Base-by-base conservation (phyloP, 2,888 invertebrate species). In the Antheraea yamamai region DNA sequence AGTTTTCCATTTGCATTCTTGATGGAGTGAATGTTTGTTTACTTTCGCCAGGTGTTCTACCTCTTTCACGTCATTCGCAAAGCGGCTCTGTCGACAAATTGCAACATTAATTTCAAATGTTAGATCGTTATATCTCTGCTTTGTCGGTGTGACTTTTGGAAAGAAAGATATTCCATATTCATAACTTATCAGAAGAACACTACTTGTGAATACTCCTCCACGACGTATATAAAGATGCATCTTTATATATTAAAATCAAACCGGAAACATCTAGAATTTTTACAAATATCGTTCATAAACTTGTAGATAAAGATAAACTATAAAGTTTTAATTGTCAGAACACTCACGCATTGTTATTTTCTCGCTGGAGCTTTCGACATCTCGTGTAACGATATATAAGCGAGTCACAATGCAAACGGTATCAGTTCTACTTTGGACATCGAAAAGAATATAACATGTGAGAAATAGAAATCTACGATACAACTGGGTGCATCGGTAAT, bases 1-100 rank as follows among this genome's bases (percentile, higher is more conserved):
- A 52, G 68, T 26, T 55, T 74, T 68, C 74, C 74, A 76, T 76
- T 72, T 74, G 74, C 74, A 76, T 74, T 66, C 74, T 72, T 66
- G 72, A 76, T 76, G 72, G 70, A 55, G 58, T 3, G 47, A 61
- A n/a, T 73, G 52, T 55, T 68, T 75, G 75, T 70, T 70, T 70
- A 70, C 70, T 39, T 70, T 39, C 35, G n/a, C 39, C 70, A 70
- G 70, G 39, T 70, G 70, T 70, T n/a, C 70, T 4, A 7, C 20
- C 70, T n/a, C 70, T 39, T 70, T 70, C 70, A 39, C 39, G n/a
- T n/a, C 39, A 39, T n/a, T 39, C 39, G n/a, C n/a, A 39, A 39
- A n/a, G 70, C 39, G 70, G n/a, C 39, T 66, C 64, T 30, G 26
- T 66, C 30, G 64, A 14, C 16, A 4, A 66, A 66, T 30, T 30